Base-by-base conservation (phyloP, 2,797 vertebrate species). In the Rhinella marina region DNA sequence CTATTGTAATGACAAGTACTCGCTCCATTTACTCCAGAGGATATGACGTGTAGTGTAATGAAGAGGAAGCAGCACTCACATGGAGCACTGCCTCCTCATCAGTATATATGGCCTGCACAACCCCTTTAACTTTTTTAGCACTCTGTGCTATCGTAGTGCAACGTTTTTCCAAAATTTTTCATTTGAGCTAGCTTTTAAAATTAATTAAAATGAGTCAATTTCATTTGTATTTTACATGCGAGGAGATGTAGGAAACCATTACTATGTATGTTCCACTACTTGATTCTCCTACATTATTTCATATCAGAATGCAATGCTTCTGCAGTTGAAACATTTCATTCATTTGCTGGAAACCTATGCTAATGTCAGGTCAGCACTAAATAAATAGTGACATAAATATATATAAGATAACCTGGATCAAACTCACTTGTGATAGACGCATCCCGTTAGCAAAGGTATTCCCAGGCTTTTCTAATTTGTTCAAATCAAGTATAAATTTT, bases 311-410 rank as follows among this genome's bases (percentile, higher is more conserved):
- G 52, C 29, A 76, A 62, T 85, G 57, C 17, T n/a, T 87, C 75
- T 79, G 61, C 23, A 2, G 77, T 50, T 78, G 68, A 41, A 70
- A 77, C 62, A 78, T 84, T 84, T 57, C 19, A 73, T 62, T 66
- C 72, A 64, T 84, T 72, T 84, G 29, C 62, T 23, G 79, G 82
- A 84, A 72, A 72, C 70, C 72, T 82, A 88, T 68, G 87, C 56
- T 88, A 88, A 88, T 72, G 21, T 48, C 32, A 61, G 29, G 64
- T 66, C 75, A 80, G 64, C 41, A 52, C 52, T 17, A 64, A 84
- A 88, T 76, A 82, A 84, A 85, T 70, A 85, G 64, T 85, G 27
- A 77, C 59, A 62, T 27, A 85, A 52, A 62, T 64, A 17, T 77
- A 62, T 76, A 27, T 27, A 76, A 75, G 61, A 54, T 52, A n/a